A percentile compares a stretch with the other conserved stretches of the same genome.
These are phyloP conservation scores for Dendroctonus ponderosae DNA, from an alignment of 1,140 invertebrate species.

Conservation along the genomic window DNA sequence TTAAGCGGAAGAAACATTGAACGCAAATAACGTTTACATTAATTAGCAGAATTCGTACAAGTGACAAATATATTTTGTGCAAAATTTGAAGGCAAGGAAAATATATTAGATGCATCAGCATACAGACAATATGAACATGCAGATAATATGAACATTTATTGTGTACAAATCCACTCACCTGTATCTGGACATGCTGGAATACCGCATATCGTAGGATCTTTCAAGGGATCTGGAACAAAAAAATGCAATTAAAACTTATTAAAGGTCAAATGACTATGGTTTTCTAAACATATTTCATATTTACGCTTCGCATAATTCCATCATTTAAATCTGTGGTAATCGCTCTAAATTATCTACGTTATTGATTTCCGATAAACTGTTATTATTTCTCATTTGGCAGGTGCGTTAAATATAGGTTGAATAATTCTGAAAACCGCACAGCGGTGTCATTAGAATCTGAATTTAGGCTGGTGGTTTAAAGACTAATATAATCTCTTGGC, in stretches of 20 bases:
- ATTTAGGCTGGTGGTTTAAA: too few species aligned
- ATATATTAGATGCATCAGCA: too few species aligned
- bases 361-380: slow-evolving; percentile 5
- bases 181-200: slow-evolving; percentile 60
- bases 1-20: too few species aligned
- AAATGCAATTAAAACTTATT: not conserved
- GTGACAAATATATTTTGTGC: too few species aligned
- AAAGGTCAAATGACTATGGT: not conserved
- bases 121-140: too few species aligned
- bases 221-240: slow-evolving; percentile 60
- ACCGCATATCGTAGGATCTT: slow-evolving; percentile 66
- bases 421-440: slow-evolving; percentile 1
- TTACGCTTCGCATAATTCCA: not conserved
- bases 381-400: slow-evolving; percentile 14
- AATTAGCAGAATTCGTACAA: too few species aligned
- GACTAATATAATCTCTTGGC: too few species aligned
- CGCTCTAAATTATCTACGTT: slow-evolving; percentile 8
- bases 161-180: slow-evolving; percentile 34
- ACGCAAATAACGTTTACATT: too few species aligned
- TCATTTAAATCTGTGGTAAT: not conserved
- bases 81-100: too few species aligned
- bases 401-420: slow-evolving; percentile 1
- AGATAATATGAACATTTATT: too few species aligned
- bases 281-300: not conserved
- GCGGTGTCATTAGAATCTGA: not conserved